Percentiles rank a stretch among this genome's conserved stretches.
Conservation (phyloP, 2,797 vertebrate species). For the Oryzias sinensis region DNA sequence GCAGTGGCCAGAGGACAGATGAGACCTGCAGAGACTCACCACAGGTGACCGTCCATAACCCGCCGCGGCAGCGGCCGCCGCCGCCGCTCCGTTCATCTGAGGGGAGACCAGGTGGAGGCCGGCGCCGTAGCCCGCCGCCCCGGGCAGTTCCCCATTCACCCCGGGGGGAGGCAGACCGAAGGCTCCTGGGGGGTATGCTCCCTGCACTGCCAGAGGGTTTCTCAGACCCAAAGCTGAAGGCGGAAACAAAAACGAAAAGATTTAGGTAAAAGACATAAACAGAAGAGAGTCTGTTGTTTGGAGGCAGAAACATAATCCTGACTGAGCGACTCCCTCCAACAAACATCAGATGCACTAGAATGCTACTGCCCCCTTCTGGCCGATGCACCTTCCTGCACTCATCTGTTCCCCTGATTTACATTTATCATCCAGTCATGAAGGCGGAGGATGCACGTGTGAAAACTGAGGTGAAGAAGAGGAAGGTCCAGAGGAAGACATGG, state of each 20-base stretch:
- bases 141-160: slow-evolving; percentile 85
- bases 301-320: slow-evolving; percentile 3
- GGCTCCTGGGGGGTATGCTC: slow-evolving; percentile 83
- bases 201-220: slow-evolving; percentile 84
- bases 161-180: slow-evolving; percentile 84
- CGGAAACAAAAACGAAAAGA: slow-evolving; percentile 10
- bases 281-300: too few relatives aligned
- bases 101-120: slow-evolving; percentile 85
- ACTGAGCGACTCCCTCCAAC: slow-evolving; percentile 20
- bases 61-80: slow-evolving; percentile 67
- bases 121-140: slow-evolving; percentile 71
- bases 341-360: slow-evolving; percentile 44
- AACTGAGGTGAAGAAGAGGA: slow-evolving; percentile 32
- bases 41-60: slow-evolving; percentile 83
- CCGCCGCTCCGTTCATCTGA: slow-evolving; percentile 82
- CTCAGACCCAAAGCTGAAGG: slow-evolving; percentile 83
- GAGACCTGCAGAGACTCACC: slow-evolving; percentile 67
- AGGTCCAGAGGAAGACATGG: slow-evolving; percentile 50
- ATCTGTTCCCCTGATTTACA: not conserved
- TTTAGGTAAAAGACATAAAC: slow-evolving; percentile 12
- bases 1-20: too few relatives aligned
- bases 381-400: slow-evolving; percentile 24
- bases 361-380: slow-evolving; percentile 80
- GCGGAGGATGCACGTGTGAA: slow-evolving; percentile 20
- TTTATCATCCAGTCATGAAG: slow-evolving; percentile 19